Conservation (phyloP, 1,140 invertebrate species). For the Drosophila fuyamai region DNA sequence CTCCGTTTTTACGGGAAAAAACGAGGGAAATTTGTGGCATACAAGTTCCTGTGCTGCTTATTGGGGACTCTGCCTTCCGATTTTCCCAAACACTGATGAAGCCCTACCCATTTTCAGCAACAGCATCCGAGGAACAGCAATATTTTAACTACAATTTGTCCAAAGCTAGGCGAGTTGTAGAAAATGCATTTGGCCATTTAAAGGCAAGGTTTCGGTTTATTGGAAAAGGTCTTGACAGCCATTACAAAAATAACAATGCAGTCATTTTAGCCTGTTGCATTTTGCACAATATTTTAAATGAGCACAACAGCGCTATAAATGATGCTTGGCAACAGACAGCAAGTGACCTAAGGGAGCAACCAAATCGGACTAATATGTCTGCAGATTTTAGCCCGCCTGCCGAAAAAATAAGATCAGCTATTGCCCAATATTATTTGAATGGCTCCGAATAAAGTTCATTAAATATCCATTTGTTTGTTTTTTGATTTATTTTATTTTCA, state of each 20-base stretch:
- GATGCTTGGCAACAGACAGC: too few species aligned
- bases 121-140: neutral
- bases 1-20: neutral
- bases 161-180: constrained; percentile 1
- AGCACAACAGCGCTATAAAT: neutral
- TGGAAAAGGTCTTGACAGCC: neutral
- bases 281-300: neutral
- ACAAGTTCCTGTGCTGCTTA: neutral
- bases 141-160: constrained; percentile 1
- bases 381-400: neutral
- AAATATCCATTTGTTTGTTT: too few species aligned
- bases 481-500: too few species aligned
- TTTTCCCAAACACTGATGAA: neutral
- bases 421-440: too few species aligned
- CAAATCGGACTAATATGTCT: neutral
- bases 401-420: too few species aligned
- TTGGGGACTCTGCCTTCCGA: neutral
- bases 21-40: neutral
- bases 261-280: neutral
- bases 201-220: neutral
- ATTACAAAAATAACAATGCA: neutral
- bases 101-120: neutral
- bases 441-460: too few species aligned
- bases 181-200: neutral
- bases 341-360: neutral